Evolutionary conservation across 2,113 vertebrate genomes (phyloP).

Genomic region (Erinaceus europaeus): DNA sequence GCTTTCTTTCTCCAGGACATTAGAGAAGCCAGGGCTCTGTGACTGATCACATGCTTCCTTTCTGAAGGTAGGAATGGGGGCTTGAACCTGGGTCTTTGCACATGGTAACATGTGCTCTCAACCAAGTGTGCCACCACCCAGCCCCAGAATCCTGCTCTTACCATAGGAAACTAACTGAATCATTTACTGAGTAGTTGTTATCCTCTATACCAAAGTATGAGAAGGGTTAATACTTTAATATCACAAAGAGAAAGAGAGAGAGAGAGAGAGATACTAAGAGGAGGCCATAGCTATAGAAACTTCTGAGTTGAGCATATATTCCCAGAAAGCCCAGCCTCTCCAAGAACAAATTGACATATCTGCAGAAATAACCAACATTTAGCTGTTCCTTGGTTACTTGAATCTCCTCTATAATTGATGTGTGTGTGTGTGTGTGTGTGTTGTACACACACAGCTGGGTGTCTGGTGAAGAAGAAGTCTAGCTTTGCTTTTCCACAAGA

Average conservation of each 20-base stretch:
- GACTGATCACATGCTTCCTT: no score
- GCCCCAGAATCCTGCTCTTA: neutral
- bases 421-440: conserved; percentile 28
- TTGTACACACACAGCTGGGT: conserved; percentile 36
- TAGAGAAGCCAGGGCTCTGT: no score
- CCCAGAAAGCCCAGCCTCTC: neutral
- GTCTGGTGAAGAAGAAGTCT: conserved; percentile 38
- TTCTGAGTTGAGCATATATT: neutral
- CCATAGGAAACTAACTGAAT: neutral
- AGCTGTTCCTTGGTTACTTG: neutral
- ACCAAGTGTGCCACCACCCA: no score
- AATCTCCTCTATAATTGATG: conserved; percentile 58
- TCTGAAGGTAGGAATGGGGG: no score
- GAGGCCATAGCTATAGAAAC: neutral
- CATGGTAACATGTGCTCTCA: no score
- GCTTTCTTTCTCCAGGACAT: no score
- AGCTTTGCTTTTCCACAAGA: conserved; percentile 55
- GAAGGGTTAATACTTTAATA: neutral
- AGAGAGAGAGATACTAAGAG: neutral
- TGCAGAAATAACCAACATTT: conserved; percentile 27
- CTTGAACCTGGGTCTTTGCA: no score
- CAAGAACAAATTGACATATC: neutral
- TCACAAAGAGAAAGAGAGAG: neutral
- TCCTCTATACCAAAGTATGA: neutral
- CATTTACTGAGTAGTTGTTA: neutral